These are phyloP conservation scores for Nannobrachium achirus DNA, from an alignment of 2,113 vertebrate genomes.

Conservation along the genomic window DNA sequence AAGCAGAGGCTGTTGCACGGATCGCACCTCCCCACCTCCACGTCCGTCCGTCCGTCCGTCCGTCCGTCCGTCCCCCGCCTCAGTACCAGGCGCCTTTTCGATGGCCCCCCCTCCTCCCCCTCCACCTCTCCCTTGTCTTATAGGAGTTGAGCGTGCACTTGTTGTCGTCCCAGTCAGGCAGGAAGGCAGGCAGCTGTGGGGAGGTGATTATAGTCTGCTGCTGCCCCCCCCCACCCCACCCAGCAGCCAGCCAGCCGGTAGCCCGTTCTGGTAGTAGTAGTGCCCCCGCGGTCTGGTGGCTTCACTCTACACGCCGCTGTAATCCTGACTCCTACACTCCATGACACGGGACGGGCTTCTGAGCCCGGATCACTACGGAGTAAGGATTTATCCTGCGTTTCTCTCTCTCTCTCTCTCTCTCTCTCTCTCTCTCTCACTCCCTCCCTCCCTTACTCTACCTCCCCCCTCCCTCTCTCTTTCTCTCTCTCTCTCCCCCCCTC, in stretches of 20 bases:
- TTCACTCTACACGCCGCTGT: conserved; percentile 56
- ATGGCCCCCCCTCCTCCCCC: conserved; percentile 5
- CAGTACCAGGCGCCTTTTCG: no score
- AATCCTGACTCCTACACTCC: conserved; percentile 73
- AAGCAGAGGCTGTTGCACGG: conserved; percentile 23
- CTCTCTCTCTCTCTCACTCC: conserved; percentile 5
- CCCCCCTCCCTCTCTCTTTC: no score
- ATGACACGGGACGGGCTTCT: conserved; percentile 79
- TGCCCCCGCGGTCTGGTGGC: conserved; percentile 44
- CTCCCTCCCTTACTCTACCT: not conserved
- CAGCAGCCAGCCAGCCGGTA: no score
- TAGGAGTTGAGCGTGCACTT: conserved; percentile 25
- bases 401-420: conserved; percentile 42
- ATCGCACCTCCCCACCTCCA: conserved; percentile 9
- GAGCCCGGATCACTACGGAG: conserved; percentile 81
- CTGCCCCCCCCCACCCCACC: conserved; percentile 40
- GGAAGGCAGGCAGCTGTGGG: not conserved
- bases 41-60: not conserved
- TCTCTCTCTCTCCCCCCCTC: not conserved
- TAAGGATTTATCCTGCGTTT: conserved; percentile 70
- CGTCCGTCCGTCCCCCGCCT: no score
- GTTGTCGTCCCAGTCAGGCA: no score
- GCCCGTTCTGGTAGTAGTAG: conserved; percentile 8
- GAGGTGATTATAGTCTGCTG: conserved; percentile 22
- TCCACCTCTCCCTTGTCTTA: not conserved